Base-by-base conservation (phyloP, 2,888 invertebrate species). In the Aphidoletes aphidimyza region DNA sequence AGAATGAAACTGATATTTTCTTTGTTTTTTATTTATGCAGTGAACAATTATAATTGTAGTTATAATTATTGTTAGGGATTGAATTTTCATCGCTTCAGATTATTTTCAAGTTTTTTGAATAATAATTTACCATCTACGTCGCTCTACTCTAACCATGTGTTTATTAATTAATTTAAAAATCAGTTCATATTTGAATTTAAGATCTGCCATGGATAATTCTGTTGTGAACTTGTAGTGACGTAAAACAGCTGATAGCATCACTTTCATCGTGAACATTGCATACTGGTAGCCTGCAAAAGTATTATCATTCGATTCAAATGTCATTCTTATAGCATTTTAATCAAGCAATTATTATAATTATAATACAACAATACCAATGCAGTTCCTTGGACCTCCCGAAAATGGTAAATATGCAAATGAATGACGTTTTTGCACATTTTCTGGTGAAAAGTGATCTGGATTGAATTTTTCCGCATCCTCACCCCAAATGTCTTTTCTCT, bases 211-310 rank as follows among this genome's bases (percentile, higher is more conserved):
- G 26, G 87, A 86, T 42, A 42, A 42, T 42, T 42, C 83, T 0
- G 88, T 87, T 26, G 86, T 86, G 78, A 87, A 86, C 54, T 86
- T 86, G 59, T 86, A 88, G 19, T 87, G 86, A 0, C 86, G 84
- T 2, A 88, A 69, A 0, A 88, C 84, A 30, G 85, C 85, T 0
- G 86, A 49, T 1, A 87, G 85, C 14, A 87, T 85, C 14, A 87
- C 85, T 36, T 87, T 87, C 19, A 88, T 85, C 8, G 54, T 22
- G 26, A 26, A 54, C 22, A 26, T 54, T 26, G 54, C 54, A 54
- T 54, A 54, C 26, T 22, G 54, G 22, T 54, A 22, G 26, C 54
- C 54, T 54, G 19, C 11, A 19, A 49, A 49, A 17, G n/a, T n/a
- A n/a, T n/a, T n/a, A n/a, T n/a, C n/a, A n/a, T n/a, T n/a, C n/a